Base-by-base conservation (phyloP, 2,797 vertebrate species). In the Molothrus ater region DNA sequence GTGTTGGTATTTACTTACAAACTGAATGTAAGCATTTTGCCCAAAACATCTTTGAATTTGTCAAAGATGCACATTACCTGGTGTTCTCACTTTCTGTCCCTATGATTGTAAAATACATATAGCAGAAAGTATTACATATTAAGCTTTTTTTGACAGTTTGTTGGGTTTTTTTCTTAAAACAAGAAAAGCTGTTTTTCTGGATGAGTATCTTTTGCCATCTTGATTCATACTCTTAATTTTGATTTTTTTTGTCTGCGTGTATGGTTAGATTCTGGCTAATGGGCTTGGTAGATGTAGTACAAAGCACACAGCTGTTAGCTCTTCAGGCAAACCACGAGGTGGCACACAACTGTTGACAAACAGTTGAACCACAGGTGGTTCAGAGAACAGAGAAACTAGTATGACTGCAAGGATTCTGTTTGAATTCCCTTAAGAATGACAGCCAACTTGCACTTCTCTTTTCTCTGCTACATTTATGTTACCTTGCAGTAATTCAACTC, bases 391-490 rank as follows among this genome's bases (percentile, higher is more conserved):
- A 45, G 73, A 53, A 73, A 43, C 38, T 5, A 31, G 36, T 48
- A n/a, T n/a, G 47, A 65, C 38, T n/a, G 48, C 15, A 34, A 40
- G 80, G 74, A 19, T 76, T 91, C 56, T 32, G 4, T 53, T n/a
- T 12, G 25, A 56, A 31, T 92, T 32, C 9, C 64, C 56, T 70
- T 6, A 80, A 82, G 87, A 91, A 92, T 22, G 90, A 70, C 74
- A 92, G 90, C 95, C 93, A 91, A 88, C 94, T 93, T 92, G 84
- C 68, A 57, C 92, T 90, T 93, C 92, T 38, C 11, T 86, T 89
- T 73, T 81, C 80, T 93, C 76, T 89, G 78, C 88, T 86, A 56
- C 17, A 3, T 76, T 86, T 80, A 60, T 50, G 79, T 92, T 84
- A 88, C 42, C 64, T 83, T 88, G 87, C 61, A 40, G 50, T 94